Evolutionary conservation across 92 coral and sea anemone genomes (phyloP).

Genomic region (Zoanthus sansibaricus): DNA sequence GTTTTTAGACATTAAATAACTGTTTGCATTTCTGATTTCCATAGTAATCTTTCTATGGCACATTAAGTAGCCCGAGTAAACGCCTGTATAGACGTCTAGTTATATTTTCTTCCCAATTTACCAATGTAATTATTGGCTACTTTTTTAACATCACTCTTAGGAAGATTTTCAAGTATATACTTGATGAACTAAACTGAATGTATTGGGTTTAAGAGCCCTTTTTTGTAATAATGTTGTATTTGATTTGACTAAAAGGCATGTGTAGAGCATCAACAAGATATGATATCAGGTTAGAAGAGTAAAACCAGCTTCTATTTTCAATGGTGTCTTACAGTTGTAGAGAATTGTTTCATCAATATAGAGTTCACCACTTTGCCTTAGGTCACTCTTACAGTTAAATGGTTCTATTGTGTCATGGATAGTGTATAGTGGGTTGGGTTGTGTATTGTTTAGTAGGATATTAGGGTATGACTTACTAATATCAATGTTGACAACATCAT

Average conservation of each 20-base stretch:
- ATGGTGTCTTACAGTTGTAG: neutral
- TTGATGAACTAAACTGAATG: constrained; percentile 42
- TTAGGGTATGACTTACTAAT: constrained; percentile 50
- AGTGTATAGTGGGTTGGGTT: constrained; percentile 7
- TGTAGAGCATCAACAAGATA: constrained; percentile 32
- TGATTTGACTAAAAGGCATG: constrained; percentile 38
- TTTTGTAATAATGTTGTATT: constrained; percentile 23
- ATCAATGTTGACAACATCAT: constrained; percentile 39
- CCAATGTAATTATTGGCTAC: constrained; percentile 57
- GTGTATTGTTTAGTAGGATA: constrained; percentile 23
- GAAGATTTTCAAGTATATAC: constrained; percentile 36
- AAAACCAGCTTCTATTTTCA: constrained; percentile 54
- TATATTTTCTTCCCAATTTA: constrained; percentile 38
- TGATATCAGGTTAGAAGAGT: neutral
- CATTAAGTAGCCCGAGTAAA: too few species aligned
- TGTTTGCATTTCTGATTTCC: too few species aligned
- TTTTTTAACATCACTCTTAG: constrained; percentile 46
- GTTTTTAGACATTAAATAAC: too few species aligned
- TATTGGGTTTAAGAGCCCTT: constrained; percentile 49
- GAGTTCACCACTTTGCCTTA: constrained; percentile 44
- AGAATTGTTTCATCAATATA: constrained; percentile 52
- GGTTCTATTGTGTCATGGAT: constrained; percentile 45
- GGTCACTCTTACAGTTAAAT: constrained; percentile 41
- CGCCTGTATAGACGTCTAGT: too few species aligned
- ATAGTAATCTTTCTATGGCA: too few species aligned